A percentile compares a stretch with the other conserved stretches of the same genome.
Conservation (phyloP, 2,888 invertebrate genomes). For the Leucophenga montana region DNA sequence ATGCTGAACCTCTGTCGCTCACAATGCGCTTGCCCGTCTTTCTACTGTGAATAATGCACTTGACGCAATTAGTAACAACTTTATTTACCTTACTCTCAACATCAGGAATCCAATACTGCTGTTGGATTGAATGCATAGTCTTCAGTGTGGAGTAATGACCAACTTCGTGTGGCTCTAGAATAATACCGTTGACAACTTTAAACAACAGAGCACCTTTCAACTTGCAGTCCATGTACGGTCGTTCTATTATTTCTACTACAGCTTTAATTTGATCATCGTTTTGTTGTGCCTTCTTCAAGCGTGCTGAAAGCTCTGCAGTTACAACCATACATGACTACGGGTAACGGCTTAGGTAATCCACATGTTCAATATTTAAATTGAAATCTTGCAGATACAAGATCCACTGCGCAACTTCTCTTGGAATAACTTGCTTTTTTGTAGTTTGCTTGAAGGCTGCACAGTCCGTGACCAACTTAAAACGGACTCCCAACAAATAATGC, state of each 20-base stretch:
- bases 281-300: slow-evolving; percentile 28
- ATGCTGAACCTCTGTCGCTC: slow-evolving; percentile 30
- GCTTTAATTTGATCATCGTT: slow-evolving; percentile 35
- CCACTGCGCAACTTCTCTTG: slow-evolving; percentile 20
- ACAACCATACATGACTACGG: not conserved
- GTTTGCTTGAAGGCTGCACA: slow-evolving; percentile 31
- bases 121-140: slow-evolving; percentile 26
- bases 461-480: slow-evolving; percentile 33
- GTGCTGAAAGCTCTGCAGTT: not conserved
- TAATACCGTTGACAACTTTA: not conserved
- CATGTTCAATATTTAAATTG: slow-evolving; percentile 37
- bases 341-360: slow-evolving; percentile 41
- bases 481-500: slow-evolving; percentile 44
- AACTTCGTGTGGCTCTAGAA: too few relatives aligned
- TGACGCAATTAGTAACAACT: slow-evolving; percentile 37
- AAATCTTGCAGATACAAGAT: not conserved
- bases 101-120: slow-evolving; percentile 39
- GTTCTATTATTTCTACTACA: slow-evolving; percentile 29
- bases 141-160: slow-evolving; percentile 36
- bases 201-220: slow-evolving; percentile 13
- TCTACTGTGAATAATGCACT: slow-evolving; percentile 36
- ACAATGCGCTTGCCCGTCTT: slow-evolving; percentile 48
- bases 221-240: slow-evolving; percentile 28
- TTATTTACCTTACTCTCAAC: slow-evolving; percentile 34
- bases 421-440: slow-evolving; percentile 29